Conservation (phyloP, 2,888 invertebrate species). For the Patella ulyssiponensis region DNA sequence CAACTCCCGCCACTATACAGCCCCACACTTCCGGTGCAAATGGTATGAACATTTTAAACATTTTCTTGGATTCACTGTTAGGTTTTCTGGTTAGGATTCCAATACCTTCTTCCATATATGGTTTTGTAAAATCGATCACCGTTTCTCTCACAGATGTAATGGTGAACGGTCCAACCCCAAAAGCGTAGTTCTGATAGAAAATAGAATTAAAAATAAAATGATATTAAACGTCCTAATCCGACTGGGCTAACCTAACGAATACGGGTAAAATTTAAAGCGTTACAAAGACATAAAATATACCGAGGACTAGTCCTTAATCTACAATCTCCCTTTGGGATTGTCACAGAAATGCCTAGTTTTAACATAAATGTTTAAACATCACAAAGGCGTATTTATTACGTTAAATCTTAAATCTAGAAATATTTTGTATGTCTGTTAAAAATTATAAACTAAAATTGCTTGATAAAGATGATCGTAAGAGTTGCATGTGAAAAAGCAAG, state of each 20-base stretch:
- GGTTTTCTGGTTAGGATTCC: constrained; percentile 54
- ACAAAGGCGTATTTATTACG: too few species aligned
- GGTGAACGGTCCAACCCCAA: constrained; percentile 57
- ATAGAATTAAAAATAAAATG: too few species aligned
- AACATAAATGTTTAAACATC: too few species aligned
- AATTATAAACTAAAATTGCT: too few species aligned
- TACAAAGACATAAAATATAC: too few species aligned
- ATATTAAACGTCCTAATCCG: too few species aligned
- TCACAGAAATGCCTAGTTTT: too few species aligned
- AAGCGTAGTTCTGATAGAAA: constrained; percentile 46
- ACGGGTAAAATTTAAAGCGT: background rate
- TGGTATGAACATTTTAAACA: constrained; percentile 54
- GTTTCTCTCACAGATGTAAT: constrained; percentile 48
- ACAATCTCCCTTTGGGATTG: fast-evolving
- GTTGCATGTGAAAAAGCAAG: too few species aligned
- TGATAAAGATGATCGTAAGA: too few species aligned
- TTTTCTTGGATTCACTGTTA: constrained; percentile 40
- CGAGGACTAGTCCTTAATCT: too few species aligned
- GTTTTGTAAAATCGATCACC: constrained; percentile 58
- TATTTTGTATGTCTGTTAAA: too few species aligned
- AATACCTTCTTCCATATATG: constrained; percentile 56
- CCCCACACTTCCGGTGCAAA: constrained; percentile 50
- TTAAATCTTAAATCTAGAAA: too few species aligned
- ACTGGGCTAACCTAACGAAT: background rate
- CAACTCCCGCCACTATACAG: constrained; percentile 39